These are phyloP conservation scores for Poeciliopsis prolifica DNA, from an alignment of 2,113 vertebrate genomes.

Conservation along the genomic window DNA sequence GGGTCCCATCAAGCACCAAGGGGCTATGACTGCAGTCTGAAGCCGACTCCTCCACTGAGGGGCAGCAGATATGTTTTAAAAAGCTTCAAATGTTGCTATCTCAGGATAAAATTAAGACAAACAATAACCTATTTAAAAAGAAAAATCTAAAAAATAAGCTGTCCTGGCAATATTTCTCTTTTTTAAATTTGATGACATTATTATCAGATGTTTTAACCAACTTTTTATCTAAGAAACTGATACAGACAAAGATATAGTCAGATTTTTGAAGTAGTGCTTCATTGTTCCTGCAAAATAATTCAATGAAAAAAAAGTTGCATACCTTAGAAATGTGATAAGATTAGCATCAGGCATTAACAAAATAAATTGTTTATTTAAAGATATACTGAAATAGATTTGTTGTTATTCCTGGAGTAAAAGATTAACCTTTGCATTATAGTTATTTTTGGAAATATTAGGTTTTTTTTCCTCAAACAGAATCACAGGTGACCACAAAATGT, in stretches of 20 bases:
- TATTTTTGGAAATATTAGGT: no score
- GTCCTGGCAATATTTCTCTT: neutral
- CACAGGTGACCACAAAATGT: no score
- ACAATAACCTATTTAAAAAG: neutral
- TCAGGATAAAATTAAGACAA: neutral
- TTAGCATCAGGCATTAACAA: no score
- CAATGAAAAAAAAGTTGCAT: no score
- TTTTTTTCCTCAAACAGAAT: no score
- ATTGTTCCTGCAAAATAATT: neutral
- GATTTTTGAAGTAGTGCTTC: neutral
- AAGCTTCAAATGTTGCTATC: neutral
- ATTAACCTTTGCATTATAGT: no score
- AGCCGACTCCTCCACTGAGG: constrained; percentile 58
- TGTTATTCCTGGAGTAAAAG: no score
- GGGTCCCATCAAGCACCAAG: constrained; percentile 33
- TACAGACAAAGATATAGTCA: neutral
- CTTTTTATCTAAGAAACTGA: neutral
- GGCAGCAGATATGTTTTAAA: neutral
- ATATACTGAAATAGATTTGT: no score
- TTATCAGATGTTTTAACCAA: neutral
- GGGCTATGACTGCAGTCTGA: constrained; percentile 54
- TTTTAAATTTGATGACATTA: neutral
- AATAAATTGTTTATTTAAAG: no score
- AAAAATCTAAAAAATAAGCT: neutral
- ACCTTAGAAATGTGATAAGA: no score